phyloP scores from a whole-genome alignment of 2,888 invertebrate species.

The Limnephilus auricula region DNA sequence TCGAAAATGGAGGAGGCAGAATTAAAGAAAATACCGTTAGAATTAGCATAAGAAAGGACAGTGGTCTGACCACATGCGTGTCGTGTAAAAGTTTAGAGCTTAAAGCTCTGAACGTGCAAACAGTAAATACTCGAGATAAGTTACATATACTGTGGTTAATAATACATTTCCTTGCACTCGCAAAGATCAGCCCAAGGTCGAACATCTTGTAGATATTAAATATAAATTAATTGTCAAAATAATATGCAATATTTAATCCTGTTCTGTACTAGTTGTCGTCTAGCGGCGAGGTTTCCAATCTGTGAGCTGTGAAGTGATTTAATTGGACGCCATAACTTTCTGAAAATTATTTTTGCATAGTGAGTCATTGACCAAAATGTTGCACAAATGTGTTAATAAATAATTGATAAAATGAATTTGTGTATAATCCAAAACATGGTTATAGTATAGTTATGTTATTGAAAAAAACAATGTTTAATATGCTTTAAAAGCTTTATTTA shows the following conservation, averaged over 20 bases:
- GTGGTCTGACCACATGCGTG: background rate
- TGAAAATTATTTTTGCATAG: too few relatives aligned
- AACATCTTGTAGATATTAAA: background rate
- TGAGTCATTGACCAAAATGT: too few relatives aligned
- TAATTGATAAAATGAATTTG: too few relatives aligned
- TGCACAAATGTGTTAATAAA: too few relatives aligned
- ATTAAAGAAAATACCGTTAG: background rate
- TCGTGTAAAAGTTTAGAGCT: background rate
- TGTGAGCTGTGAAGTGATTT: background rate
- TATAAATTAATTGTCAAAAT: constrained; percentile 23
- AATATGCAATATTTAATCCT: constrained; percentile 11
- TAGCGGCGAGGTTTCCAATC: background rate
- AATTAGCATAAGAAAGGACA: background rate
- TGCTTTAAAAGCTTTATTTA: too few relatives aligned
- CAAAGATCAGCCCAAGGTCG: constrained; percentile 39
- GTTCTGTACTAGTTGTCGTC: background rate
- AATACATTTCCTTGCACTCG: constrained; percentile 27
- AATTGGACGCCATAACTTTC: background rate
- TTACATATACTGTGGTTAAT: background rate
- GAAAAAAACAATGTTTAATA: too few relatives aligned
- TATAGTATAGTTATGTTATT: too few relatives aligned
- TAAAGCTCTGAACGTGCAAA: background rate
- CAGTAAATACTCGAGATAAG: background rate
- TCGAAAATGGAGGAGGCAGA: too few relatives aligned
- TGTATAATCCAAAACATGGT: too few relatives aligned